These are phyloP conservation scores for Hirundo rustica DNA, from an alignment of 2,797 vertebrate genomes.

Conservation along the genomic window DNA sequence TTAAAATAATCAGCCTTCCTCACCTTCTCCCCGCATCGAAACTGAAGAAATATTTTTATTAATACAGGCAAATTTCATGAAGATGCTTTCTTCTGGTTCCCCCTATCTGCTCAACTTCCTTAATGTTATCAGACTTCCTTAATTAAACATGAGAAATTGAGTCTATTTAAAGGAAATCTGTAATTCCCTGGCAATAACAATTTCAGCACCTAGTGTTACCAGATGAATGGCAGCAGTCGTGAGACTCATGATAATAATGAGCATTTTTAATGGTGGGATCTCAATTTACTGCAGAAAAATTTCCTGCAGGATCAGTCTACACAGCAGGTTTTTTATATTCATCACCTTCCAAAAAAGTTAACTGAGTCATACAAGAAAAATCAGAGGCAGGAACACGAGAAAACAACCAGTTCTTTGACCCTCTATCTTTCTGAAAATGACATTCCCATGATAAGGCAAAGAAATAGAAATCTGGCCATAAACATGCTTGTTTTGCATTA, in stretches of 20 bases:
- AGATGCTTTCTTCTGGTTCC: background rate
- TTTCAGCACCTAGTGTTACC: background rate
- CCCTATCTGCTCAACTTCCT: background rate
- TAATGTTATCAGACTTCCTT: background rate
- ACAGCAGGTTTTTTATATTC: background rate
- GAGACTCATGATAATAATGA: background rate
- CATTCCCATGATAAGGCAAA: background rate
- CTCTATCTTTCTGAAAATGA: background rate
- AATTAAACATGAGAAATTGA: background rate
- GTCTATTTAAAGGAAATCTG: background rate
- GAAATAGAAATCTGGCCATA: background rate
- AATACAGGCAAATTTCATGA: background rate
- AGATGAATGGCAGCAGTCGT: background rate
- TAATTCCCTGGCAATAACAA: background rate
- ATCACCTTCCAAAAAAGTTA: background rate
- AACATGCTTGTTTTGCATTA: background rate
- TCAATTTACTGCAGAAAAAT: background rate
- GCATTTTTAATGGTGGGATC: background rate
- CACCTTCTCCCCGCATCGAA: background rate
- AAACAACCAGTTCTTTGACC: background rate
- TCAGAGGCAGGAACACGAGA: background rate
- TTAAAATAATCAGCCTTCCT: background rate
- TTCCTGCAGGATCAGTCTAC: background rate
- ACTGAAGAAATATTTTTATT: background rate
- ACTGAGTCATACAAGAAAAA: background rate